Percentiles rank a stretch among this genome's conserved stretches.
These are phyloP conservation scores for Mythimna lalbum DNA, from an alignment of 2,888 invertebrate species.

Conservation along the genomic window DNA sequence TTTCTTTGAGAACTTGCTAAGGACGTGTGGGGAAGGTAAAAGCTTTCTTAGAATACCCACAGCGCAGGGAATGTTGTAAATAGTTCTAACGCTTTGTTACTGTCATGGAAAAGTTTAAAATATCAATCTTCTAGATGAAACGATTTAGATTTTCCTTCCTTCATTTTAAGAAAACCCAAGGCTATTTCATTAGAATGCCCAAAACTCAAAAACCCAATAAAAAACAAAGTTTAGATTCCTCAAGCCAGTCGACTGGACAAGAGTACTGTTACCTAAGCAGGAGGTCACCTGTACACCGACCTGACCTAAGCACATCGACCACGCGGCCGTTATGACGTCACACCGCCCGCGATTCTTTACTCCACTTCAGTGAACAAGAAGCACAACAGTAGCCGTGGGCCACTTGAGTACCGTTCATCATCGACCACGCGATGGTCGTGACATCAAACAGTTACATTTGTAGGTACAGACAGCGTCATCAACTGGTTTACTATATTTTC, in stretches of 20 bases:
- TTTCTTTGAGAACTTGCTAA: constrained; percentile 10
- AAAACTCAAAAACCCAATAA: background rate
- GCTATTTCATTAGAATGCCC: background rate
- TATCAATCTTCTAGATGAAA: background rate
- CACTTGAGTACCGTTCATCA: constrained; percentile 13
- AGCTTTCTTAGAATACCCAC: background rate
- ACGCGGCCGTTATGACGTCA: constrained; percentile 20
- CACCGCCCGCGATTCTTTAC: background rate
- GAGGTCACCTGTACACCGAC: constrained; percentile 2
- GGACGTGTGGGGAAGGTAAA: constrained; percentile 6
- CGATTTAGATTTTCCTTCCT: constrained; percentile 11
- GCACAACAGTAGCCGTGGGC: background rate
- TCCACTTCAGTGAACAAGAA: background rate
- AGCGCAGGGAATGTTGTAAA: background rate
- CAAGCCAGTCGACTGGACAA: background rate
- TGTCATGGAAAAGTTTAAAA: background rate
- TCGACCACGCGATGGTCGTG: constrained; percentile 16
- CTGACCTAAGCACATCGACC: background rate
- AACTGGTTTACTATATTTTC: no score
- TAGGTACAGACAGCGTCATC: no score
- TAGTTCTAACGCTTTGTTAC: background rate
- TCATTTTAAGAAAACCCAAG: background rate
- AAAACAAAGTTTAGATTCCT: background rate
- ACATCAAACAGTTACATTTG: background rate
- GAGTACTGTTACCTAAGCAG: background rate